Conservation (phyloP, 2,797 vertebrate species). For the Scolopax rusticola region DNA sequence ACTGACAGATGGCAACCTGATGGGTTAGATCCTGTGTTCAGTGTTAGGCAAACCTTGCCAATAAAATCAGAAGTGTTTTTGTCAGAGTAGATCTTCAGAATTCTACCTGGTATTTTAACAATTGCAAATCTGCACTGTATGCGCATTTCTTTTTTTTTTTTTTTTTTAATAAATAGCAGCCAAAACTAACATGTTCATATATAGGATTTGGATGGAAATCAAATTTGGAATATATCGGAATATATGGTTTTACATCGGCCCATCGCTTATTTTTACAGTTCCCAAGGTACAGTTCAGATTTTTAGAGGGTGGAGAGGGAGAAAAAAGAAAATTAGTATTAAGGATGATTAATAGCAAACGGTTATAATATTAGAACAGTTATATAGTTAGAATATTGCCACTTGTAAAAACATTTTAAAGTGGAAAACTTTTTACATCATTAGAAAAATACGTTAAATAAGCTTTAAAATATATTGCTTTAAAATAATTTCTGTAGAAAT, state of each 20-base stretch:
- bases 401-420: slow-evolving; percentile 50
- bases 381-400: background rate
- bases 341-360: slow-evolving; percentile 34
- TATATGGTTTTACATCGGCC: background rate
- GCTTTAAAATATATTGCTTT: background rate
- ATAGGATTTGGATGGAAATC: background rate
- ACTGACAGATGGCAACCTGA: background rate
- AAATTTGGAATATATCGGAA: background rate
- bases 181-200: background rate
- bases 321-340: background rate
- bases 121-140: background rate
- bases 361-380: background rate
- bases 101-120: background rate
- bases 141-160: rapidly evolving
- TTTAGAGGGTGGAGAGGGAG: background rate
- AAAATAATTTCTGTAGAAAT: background rate
- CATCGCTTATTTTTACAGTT: background rate
- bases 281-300: background rate
- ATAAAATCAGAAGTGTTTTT: background rate
- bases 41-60: background rate
- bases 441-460: slow-evolving; percentile 14
- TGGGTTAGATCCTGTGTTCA: background rate
- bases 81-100: background rate
- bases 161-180: background rate
- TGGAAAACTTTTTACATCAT: background rate